Percentiles rank a stretch among this genome's conserved stretches.
phyloP scores from a whole-genome alignment of 1,140 invertebrate species.

The Drosophila mayri region DNA sequence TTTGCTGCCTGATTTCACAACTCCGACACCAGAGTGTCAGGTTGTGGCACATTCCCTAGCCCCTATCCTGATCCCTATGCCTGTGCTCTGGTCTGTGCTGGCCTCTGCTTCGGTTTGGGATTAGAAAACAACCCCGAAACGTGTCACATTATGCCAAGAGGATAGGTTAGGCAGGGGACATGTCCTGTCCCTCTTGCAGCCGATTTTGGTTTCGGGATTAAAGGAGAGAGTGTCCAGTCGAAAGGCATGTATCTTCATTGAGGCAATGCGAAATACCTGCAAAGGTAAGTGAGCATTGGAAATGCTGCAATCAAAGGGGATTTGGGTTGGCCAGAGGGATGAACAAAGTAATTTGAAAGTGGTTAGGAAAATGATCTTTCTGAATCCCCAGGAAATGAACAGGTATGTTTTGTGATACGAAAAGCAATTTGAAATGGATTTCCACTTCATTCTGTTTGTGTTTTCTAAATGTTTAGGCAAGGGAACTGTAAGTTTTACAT shows the following conservation, averaged over 20 bases:
- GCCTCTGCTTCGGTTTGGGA: constrained; percentile 68
- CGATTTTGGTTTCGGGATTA: constrained; percentile 40
- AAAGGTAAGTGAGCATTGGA: constrained; percentile 35
- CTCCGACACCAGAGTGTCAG: constrained; percentile 50
- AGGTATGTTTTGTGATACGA: background rate
- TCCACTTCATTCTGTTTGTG: background rate
- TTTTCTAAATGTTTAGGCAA: background rate
- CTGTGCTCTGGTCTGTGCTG: constrained; percentile 8
- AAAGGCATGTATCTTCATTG: constrained; percentile 37
- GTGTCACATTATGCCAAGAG: constrained; percentile 73
- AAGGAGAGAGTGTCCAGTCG: constrained; percentile 19
- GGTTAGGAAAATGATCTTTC: constrained; percentile 28
- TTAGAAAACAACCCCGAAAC: constrained; percentile 78
- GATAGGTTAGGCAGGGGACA: constrained; percentile 22
- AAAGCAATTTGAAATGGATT: constrained; percentile 5
- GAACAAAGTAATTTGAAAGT: constrained; percentile 49
- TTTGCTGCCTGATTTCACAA: constrained; percentile 80
- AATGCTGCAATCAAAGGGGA: constrained; percentile 41
- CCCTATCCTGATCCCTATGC: background rate
- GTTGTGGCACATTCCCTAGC: constrained; percentile 48
- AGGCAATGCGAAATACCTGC: constrained; percentile 69
- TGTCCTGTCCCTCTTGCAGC: constrained; percentile 38
- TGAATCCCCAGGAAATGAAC: constrained; percentile 27
- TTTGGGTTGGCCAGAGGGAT: constrained; percentile 11
- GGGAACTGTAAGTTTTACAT: background rate